These are phyloP conservation scores for Drosophila rellima DNA, from an alignment of 2,888 invertebrate species.

Conservation along the genomic window DNA sequence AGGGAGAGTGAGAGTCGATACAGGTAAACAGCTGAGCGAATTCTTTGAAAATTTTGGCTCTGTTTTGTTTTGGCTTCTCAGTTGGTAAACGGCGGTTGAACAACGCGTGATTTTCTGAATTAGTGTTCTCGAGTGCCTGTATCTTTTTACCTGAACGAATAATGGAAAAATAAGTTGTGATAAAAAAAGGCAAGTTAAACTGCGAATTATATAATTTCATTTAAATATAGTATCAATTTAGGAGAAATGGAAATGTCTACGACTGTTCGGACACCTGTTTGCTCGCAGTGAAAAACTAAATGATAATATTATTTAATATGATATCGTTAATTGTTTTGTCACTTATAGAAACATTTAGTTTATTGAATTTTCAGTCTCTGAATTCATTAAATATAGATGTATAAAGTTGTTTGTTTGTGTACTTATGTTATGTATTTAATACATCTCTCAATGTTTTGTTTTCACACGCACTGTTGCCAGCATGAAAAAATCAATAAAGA, in stretches of 20 bases:
- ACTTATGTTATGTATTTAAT: conserved; percentile 15
- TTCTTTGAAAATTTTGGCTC: conserved; percentile 26
- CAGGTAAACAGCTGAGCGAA: conserved; percentile 62
- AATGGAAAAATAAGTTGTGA: conserved; percentile 1
- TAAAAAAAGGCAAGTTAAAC: neutral
- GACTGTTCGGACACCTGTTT: conserved; percentile 56
- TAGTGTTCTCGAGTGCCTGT: conserved; percentile 1
- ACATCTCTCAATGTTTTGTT: conserved; percentile 33
- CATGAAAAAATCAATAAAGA: conserved; percentile 73
- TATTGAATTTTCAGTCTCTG: conserved; percentile 14
- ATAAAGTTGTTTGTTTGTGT: conserved; percentile 30
- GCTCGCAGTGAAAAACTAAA: conserved; percentile 11
- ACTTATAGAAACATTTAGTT: conserved; percentile 6
- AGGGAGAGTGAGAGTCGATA: neutral
- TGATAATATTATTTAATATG: neutral
- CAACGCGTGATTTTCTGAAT: conserved; percentile 15
- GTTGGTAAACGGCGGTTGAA: conserved; percentile 42
- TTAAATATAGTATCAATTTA: neutral
- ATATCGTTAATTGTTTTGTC: neutral
- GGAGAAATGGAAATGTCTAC: no score
- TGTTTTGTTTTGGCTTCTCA: conserved; percentile 41
- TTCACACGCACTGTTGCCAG: conserved; percentile 49
- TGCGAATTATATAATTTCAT: neutral
- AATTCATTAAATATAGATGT: conserved; percentile 40
- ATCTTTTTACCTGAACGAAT: neutral